Percentiles rank a stretch among this genome's conserved stretches.
Conservation (phyloP, 2,113 vertebrate species). For the Chitala chitala region DNA sequence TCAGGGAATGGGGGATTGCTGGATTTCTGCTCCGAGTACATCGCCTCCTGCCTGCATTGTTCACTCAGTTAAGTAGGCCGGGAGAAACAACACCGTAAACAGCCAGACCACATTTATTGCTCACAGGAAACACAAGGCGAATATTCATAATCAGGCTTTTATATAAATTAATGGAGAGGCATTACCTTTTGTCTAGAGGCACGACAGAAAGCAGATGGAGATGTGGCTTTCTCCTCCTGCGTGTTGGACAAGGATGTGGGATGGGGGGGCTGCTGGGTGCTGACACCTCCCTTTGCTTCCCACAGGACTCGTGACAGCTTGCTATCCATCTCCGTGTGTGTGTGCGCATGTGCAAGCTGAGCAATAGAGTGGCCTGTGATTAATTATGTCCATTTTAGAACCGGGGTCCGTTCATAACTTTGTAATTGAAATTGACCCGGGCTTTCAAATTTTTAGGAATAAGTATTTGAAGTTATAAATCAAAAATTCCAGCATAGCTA, state of each 20-base stretch:
- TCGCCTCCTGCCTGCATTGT: constrained; percentile 23
- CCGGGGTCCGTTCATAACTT: not conserved
- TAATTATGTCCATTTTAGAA: not conserved
- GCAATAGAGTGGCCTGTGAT: not conserved
- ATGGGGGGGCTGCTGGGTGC: not conserved
- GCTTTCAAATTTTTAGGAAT: not conserved
- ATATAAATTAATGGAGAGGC: constrained; percentile 12
- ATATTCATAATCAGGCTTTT: not conserved
- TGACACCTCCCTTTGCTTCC: not conserved
- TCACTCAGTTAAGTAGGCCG: constrained; percentile 22
- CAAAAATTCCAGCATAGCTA: not conserved
- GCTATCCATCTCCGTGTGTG: not conserved
- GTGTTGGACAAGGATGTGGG: not conserved
- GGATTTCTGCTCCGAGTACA: constrained; percentile 32
- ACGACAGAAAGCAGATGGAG: not conserved
- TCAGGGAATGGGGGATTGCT: constrained; percentile 31
- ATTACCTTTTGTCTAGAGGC: not conserved
- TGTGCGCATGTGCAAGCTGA: not conserved
- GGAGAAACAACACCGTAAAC: not conserved
- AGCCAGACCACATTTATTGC: constrained; percentile 3
- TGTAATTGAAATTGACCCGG: not conserved
- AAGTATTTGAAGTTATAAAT: not conserved
- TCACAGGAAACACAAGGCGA: not conserved
- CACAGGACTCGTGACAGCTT: not conserved
- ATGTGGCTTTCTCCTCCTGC: not conserved